These are phyloP conservation scores for Sciurus niger DNA, from an alignment of 2,113 vertebrate species.

Conservation along the genomic window DNA sequence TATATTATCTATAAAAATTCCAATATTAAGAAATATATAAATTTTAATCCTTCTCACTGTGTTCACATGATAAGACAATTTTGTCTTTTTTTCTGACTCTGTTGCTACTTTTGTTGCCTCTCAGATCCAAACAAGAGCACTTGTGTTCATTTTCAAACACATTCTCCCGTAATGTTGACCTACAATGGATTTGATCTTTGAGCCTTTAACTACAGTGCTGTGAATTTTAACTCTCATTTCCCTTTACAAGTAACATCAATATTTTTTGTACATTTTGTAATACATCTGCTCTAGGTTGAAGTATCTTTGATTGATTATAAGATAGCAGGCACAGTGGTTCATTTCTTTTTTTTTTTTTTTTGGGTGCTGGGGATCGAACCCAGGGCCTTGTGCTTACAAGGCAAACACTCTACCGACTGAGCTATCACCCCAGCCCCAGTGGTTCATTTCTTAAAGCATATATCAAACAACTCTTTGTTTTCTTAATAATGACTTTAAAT, in stretches of 20 bases:
- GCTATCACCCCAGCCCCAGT: not conserved
- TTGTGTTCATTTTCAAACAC: not conserved
- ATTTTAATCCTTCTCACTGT: not conserved
- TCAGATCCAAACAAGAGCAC: not conserved
- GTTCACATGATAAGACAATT: not conserved
- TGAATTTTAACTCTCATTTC: not conserved
- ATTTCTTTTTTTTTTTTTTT: not conserved
- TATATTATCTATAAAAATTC: not conserved
- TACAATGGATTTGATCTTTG: not conserved
- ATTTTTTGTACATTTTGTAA: conserved; percentile 29
- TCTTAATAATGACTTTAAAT: conserved; percentile 41
- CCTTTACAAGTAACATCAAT: not conserved
- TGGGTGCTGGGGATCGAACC: too few relatives aligned
- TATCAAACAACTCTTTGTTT: not conserved
- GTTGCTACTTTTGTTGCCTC: not conserved
- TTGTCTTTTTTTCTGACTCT: not conserved
- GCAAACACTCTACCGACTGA: too few relatives aligned
- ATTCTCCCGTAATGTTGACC: not conserved
- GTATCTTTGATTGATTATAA: conserved; percentile 33
- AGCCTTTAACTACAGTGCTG: not conserved
- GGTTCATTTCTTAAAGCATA: conserved; percentile 9
- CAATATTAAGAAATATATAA: not conserved
- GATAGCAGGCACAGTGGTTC: not conserved
- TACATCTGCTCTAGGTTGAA: not conserved
- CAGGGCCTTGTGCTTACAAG: too few relatives aligned